A percentile compares a stretch with the other conserved stretches of the same genome.
Conservation (phyloP, 2,113 vertebrate species). For the Alligator sinensis region DNA sequence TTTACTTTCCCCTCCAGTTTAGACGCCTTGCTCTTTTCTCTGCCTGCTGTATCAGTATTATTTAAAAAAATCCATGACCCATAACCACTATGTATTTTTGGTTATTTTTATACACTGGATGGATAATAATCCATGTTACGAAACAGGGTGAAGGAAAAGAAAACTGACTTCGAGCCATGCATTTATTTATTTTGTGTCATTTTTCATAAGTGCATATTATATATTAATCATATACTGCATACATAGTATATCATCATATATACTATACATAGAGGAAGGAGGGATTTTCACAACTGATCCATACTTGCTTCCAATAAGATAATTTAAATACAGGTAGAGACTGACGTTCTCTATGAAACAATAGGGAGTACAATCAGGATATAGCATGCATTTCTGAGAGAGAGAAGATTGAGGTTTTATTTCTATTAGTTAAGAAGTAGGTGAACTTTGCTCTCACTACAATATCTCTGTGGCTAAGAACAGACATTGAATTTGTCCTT, state of each 20-base stretch:
- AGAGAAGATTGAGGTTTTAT: not conserved
- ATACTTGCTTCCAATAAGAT: rapidly evolving
- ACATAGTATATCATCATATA: not conserved
- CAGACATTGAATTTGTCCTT: too few relatives aligned
- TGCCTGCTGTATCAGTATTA: not conserved
- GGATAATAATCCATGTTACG: not conserved
- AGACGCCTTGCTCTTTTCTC: not conserved
- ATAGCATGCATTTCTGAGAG: not conserved
- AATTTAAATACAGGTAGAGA: not conserved
- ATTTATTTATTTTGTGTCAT: too few relatives aligned
- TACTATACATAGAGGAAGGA: not conserved
- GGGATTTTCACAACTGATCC: not conserved
- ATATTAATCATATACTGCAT: too few relatives aligned
- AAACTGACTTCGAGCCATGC: too few relatives aligned
- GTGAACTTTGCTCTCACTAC: not conserved
- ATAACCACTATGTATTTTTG: not conserved
- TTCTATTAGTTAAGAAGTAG: not conserved
- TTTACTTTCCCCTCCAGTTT: not conserved
- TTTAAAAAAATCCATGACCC: not conserved
- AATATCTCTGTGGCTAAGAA: not conserved
- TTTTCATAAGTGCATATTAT: too few relatives aligned
- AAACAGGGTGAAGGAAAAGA: not conserved
- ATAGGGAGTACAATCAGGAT: not conserved
- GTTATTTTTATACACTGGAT: not conserved
- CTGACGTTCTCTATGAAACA: not conserved